Evolutionary conservation across 2,113 vertebrate species (phyloP).

Genomic region (Holacanthus passer): DNA sequence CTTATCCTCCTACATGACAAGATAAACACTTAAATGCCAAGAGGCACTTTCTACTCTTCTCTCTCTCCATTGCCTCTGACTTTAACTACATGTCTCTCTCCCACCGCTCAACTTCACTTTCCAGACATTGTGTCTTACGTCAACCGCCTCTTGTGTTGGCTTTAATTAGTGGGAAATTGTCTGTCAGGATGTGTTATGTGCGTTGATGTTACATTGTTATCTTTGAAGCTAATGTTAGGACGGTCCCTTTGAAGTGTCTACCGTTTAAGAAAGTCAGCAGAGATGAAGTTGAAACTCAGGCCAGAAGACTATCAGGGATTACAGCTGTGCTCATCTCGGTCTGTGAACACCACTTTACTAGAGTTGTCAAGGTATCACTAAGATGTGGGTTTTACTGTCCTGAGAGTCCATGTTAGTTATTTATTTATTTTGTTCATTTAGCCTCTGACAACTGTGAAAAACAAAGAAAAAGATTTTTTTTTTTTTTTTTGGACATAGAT

Average conservation of each 20-base stretch:
- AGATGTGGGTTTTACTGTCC: conserved; percentile 1
- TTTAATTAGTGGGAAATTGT: conserved; percentile 55
- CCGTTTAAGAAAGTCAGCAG: conserved; percentile 9
- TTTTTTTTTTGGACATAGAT: neutral
- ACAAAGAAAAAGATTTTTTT: neutral
- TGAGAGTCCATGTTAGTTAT: neutral
- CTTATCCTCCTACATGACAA: conserved; percentile 1
- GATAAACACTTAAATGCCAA: conserved; percentile 22
- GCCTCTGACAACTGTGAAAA: neutral
- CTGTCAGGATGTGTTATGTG: conserved; percentile 48
- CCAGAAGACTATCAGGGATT: conserved; percentile 39
- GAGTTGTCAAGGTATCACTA: conserved; percentile 14
- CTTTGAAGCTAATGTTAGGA: conserved; percentile 40
- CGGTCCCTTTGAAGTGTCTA: conserved; percentile 51
- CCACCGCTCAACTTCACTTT: conserved; percentile 18
- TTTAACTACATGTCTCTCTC: neutral
- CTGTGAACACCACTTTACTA: conserved; percentile 1
- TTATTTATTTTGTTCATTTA: conserved; percentile 2
- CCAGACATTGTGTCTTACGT: conserved; percentile 43
- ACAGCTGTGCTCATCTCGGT: neutral
- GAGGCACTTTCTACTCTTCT: neutral
- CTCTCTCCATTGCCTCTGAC: neutral
- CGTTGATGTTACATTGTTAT: conserved; percentile 48
- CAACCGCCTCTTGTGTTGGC: conserved; percentile 39
- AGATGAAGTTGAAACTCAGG: conserved; percentile 52